Evolutionary conservation across 2,113 vertebrate genomes (phyloP).

Genomic region (Myiagra hebetior): DNA sequence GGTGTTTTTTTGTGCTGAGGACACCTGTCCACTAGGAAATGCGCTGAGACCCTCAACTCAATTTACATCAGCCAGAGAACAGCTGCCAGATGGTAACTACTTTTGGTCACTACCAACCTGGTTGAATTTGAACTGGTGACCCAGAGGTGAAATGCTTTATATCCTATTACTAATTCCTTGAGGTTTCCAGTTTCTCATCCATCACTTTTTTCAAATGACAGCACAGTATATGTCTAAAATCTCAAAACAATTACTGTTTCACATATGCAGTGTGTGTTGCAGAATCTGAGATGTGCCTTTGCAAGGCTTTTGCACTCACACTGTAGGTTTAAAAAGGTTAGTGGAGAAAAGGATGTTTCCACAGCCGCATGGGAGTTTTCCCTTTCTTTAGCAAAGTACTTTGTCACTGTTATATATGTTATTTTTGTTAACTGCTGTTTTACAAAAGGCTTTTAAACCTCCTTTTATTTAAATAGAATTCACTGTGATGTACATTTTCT

Average conservation of each 20-base stretch:
- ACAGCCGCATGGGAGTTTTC: neutral
- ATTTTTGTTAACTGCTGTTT: neutral
- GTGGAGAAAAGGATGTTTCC: neutral
- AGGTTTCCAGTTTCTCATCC: conserved; percentile 68
- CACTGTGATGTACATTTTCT: neutral
- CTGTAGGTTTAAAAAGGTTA: neutral
- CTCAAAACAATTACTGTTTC: conserved; percentile 56
- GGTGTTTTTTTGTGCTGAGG: conserved; percentile 48
- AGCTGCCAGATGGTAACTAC: conserved; percentile 69
- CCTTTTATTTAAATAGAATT: neutral
- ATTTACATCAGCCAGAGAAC: conserved; percentile 64
- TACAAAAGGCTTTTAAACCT: neutral
- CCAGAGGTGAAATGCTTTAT: conserved; percentile 70
- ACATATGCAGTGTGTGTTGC: neutral
- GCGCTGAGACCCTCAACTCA: conserved; percentile 65
- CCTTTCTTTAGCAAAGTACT: neutral
- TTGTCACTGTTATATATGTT: neutral
- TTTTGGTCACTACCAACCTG: conserved; percentile 61
- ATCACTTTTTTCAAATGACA: conserved; percentile 67
- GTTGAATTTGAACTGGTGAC: conserved; percentile 68
- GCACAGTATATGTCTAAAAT: conserved; percentile 38
- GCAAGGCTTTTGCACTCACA: neutral
- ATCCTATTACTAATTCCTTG: conserved; percentile 69
- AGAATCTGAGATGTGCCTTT: neutral
- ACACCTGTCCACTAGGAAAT: conserved; percentile 68